Base-by-base conservation (phyloP, 2,888 invertebrate genomes). In the Carterocephalus palaemon region DNA sequence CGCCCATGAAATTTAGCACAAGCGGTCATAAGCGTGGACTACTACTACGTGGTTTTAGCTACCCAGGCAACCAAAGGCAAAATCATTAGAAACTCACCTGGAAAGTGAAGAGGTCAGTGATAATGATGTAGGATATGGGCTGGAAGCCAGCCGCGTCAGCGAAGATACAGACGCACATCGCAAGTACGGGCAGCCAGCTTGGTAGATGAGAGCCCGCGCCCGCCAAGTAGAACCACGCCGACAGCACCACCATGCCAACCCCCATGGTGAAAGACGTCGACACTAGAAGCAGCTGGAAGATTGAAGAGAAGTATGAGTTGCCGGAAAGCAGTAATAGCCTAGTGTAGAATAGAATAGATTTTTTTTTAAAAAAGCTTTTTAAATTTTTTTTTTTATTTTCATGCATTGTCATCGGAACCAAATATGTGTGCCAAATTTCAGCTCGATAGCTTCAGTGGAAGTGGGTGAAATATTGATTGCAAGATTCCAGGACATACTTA, bases 71-170 rank as follows among this genome's bases (percentile, higher is more conserved):
- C n/a, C n/a, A n/a, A n/a, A n/a, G n/a, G n/a, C n/a, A n/a, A n/a
- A n/a, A n/a, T n/a, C n/a, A n/a, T n/a, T n/a, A n/a, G n/a, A n/a
- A 23, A 51, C 70, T 52, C 13, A 84, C 85, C 69, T 85, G 84
- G 60, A 86, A 86, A 0, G 76, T 79, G 36, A 86, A 86, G 36
- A 86, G 51, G 49, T 86, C 86, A 1, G 84, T 83, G 23, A 85
- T 86, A 31, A 86, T 84, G 33, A 86, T 82, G 34, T 84, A 86
- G 0, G 84, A 83, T 22, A 85, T 80, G 0, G 86, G 85, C 51
- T 85, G 85, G 60, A 84, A 84, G 4, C 86, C 86, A 1, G 84
- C 86, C 0, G 85, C 84, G 36, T 86, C 85, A 3, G 76, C 74
- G 53, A 86, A 83, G 53, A 86, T 83, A 52, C 81, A 80, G 1